These are phyloP conservation scores for Synergus laeviventris DNA, from an alignment of 2,888 invertebrate species.

Conservation along the genomic window DNA sequence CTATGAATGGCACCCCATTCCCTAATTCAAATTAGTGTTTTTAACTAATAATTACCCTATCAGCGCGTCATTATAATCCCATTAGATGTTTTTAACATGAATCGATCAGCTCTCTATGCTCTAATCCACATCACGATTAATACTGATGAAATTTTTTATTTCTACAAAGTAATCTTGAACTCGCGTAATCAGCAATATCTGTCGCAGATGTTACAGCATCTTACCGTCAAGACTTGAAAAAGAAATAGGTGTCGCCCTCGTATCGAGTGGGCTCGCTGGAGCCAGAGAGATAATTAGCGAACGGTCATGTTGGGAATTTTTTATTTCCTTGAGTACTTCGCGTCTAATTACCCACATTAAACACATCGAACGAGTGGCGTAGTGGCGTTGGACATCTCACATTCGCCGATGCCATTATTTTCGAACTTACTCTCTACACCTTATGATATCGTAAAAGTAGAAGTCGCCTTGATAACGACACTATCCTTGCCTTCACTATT, in stretches of 20 bases:
- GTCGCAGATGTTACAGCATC: not conserved
- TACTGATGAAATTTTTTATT: not conserved
- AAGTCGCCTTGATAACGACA: constrained; percentile 1
- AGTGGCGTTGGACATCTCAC: constrained; percentile 37
- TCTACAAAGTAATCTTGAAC: not conserved
- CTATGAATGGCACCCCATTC: too few species aligned
- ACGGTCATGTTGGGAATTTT: constrained; percentile 59
- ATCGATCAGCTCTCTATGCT: too few species aligned
- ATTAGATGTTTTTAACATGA: not conserved
- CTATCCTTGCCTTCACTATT: not conserved
- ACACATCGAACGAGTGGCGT: constrained; percentile 48
- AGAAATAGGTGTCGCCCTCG: constrained; percentile 39
- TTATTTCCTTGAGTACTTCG: constrained; percentile 47
- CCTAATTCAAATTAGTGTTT: too few species aligned
- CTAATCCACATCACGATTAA: too few species aligned
- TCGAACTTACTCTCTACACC: not conserved
- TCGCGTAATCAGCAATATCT: constrained; percentile 3
- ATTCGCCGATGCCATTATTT: constrained; percentile 20
- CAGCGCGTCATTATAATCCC: not conserved
- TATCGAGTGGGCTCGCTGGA: constrained; percentile 34
- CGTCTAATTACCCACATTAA: constrained; percentile 58
- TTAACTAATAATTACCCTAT: too few species aligned
- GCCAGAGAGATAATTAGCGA: constrained; percentile 66
- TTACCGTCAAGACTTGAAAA: constrained; percentile 40
- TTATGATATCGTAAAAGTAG: constrained; percentile 22